Evolutionary conservation across 2,888 invertebrate genomes (phyloP), one percentile per base, ranked within the genome.

Genomic region (Boloria selene): DNA sequence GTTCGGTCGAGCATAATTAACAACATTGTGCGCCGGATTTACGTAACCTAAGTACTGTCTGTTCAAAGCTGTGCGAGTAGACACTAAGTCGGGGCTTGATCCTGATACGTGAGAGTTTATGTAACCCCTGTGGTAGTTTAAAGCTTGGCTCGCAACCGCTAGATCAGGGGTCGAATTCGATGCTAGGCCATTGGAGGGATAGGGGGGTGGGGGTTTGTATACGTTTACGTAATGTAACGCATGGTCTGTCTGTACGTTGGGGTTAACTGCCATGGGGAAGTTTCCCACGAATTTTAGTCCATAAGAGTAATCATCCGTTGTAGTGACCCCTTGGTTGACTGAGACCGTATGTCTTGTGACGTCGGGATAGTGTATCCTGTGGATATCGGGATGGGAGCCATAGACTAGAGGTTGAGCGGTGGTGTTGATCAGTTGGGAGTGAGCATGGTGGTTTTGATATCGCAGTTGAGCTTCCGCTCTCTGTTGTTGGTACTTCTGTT

Each of bases 101-200:
- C 96, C 96, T 0, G 95, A 95, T 0, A 95, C 95, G 69, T 95
- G 93, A 0, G 93, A 81, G 68, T 86, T 88, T 42, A 91, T 90
- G 61, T 90, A 92, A 0, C 90, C 90, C 61, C 91, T 69, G 55
- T 90, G 90, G 74, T 91, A 91, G 67, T 88, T 89, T 0, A 91
- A 78, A 0, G 93, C 93, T 75, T 95, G 95, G 64, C 95, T 94
- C 2, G 95, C 95, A 1, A 94, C 94, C 0, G 97, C 97, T 64
- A 97, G 84, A 82, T 97, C 97, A 0, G 97, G 97, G 0, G 97
- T 97, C 0, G 96, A 97, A 75, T 96, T 96, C 10, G 96, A 97
- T 59, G 95, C 96, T n/a, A 95, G 88, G 0, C 95, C 93, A 77
- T 95, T 95, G 0, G 94, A 94, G 0, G 96, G 96, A 86, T 97